A percentile compares a stretch with the other conserved stretches of the same genome.
These are phyloP conservation scores for Xanthia icteritia DNA, from an alignment of 2,888 invertebrate genomes.

Conservation along the genomic window DNA sequence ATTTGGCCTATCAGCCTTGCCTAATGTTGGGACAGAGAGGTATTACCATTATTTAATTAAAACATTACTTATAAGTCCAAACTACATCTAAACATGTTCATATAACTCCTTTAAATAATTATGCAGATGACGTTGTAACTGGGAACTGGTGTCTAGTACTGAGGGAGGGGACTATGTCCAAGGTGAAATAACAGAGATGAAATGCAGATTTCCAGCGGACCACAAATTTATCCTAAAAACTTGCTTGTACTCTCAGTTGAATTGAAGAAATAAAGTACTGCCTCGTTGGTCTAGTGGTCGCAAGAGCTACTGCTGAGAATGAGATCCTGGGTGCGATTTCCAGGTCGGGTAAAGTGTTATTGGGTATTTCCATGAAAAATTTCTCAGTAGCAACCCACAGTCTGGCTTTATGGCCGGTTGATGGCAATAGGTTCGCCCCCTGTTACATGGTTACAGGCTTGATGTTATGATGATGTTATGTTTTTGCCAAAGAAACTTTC, in stretches of 20 bases:
- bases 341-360: too few relatives aligned
- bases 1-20: conserved; percentile 89
- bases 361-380: too few relatives aligned
- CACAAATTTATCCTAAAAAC: not conserved
- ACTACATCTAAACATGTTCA: not conserved
- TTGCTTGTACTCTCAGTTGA: not conserved
- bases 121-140: not conserved
- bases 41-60: conserved; percentile 65
- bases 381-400: too few relatives aligned
- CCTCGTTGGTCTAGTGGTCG: too few relatives aligned
- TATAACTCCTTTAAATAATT: not conserved
- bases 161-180: not conserved
- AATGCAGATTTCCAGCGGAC: not conserved
- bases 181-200: not conserved
- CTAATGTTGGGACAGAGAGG: conserved; percentile 89
- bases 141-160: not conserved
- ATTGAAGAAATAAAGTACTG: not conserved
- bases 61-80: not conserved
- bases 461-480: too few relatives aligned
- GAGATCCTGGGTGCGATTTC: too few relatives aligned
- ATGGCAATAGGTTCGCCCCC: too few relatives aligned
- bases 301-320: too few relatives aligned
- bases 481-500: not conserved
- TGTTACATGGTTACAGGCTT: too few relatives aligned
- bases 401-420: too few relatives aligned